Base-by-base conservation (phyloP, 2,797 vertebrate genomes). In the Sorex maritimensis region DNA sequence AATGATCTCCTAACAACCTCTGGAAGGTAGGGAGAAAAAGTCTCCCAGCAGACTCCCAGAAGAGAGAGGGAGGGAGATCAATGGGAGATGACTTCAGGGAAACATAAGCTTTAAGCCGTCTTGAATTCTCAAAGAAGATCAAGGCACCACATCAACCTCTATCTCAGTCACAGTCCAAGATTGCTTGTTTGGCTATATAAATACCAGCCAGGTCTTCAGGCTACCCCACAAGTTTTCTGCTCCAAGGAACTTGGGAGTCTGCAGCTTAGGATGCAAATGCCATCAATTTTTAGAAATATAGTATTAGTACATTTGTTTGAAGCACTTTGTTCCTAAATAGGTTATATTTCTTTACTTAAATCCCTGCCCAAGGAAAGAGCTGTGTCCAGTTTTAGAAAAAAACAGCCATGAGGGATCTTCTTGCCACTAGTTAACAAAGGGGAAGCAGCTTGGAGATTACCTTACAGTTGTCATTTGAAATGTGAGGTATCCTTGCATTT, bases 281-380 rank as follows among this genome's bases (percentile, higher is more conserved):
- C 13, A 55, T 55, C 52, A 55, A 15, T 55, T 55, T 55, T 80
- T 81, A 94, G 34, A 34, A 63, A 93, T 86, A 81, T 55, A 82
- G 81, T 72, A 86, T 72, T 78, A 93, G 41, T 21, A 41, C 90
- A n/a, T 86, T 75, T 75, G 71, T 92, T 81, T 65, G 58, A 67
- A 78, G 34, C 58, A 61, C 74, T 86, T 13, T 19, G 63, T 96
- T 91, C 41, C 28, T 89, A 78, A n/a, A 72, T 92, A 82, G 10
- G 2, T 69, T 78, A 81, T 83, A n/a, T 81, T 91, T 28, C 52
- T 87, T 89, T 75, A 65, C 77, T 80, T 81, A 94, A 86, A 84
- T 72, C 10, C 55, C 38, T 61, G 24, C 75, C 52, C 44, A 68
- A 88, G 15, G 46, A 49, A 85, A 55, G 61, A 88, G 46, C 68